phyloP scores from a whole-genome alignment of 2,797 vertebrate species.

The Helostoma temminkii region DNA sequence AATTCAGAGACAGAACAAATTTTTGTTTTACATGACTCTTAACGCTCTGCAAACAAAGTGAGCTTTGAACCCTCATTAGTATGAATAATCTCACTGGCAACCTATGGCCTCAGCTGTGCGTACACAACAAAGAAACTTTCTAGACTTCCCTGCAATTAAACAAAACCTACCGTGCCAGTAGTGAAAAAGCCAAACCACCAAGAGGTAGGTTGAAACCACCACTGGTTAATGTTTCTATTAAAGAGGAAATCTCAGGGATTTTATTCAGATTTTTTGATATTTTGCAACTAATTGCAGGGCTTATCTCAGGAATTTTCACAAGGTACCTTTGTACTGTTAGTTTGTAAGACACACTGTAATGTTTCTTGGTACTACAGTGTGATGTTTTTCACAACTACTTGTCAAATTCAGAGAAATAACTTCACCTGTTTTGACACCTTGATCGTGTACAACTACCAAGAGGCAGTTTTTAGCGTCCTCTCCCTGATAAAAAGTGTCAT shows the following conservation, averaged over 20 bases:
- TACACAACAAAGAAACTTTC: not conserved
- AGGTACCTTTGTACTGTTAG: not conserved
- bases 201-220: constrained; percentile 53
- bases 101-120: constrained; percentile 13
- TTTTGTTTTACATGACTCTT: not conserved
- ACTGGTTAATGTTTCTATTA: not conserved
- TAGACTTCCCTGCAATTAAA: not conserved
- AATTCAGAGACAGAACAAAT: not conserved
- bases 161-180: not conserved
- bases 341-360: not conserved
- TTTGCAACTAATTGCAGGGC: constrained; percentile 18
- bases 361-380: not conserved
- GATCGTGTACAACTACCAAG: too few species aligned
- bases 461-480: too few species aligned
- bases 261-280: constrained; percentile 20
- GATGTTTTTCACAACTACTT: not conserved
- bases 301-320: constrained; percentile 10
- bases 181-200: constrained; percentile 43
- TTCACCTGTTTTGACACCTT: too few species aligned
- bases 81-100: not conserved
- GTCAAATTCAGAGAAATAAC: not conserved
- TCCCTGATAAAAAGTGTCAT: too few species aligned
- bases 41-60: not conserved
- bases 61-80: constrained; percentile 48
- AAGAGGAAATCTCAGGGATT: constrained; percentile 17